Percentiles rank a stretch among this genome's conserved stretches.
These are phyloP conservation scores for Chloebia gouldiae DNA, from an alignment of 2,113 vertebrate species.

Conservation along the genomic window DNA sequence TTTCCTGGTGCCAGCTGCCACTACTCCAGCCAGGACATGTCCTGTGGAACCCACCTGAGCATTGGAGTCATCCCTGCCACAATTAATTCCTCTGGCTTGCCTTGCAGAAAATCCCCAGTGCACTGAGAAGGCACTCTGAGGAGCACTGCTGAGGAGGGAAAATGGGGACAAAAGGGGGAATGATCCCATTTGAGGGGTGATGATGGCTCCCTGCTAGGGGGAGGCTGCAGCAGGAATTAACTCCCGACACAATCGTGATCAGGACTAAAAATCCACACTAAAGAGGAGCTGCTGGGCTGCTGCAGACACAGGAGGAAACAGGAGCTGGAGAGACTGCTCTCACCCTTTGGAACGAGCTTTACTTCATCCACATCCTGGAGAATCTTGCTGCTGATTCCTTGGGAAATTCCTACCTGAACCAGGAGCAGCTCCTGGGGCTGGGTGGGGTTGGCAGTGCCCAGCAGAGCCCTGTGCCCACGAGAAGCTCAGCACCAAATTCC, in stretches of 20 bases:
- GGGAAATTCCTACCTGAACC: not conserved
- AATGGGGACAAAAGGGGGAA: constrained; percentile 3
- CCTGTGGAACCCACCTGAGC: not conserved
- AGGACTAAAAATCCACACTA: not conserved
- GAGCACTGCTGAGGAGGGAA: not conserved
- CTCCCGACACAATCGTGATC: not conserved
- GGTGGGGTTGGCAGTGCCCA: not conserved
- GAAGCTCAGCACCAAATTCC: not conserved
- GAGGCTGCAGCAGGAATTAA: not conserved
- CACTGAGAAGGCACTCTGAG: rapidly evolving
- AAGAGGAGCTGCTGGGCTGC: not conserved
- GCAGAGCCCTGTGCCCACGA: rapidly evolving
- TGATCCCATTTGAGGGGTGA: not conserved
- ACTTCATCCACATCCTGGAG: rapidly evolving
- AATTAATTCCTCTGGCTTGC: not conserved
- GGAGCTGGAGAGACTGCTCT: not conserved
- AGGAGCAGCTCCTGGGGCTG: not conserved
- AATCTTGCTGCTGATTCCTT: not conserved
- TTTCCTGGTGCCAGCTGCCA: not conserved
- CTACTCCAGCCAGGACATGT: no score
- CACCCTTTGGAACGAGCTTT: not conserved
- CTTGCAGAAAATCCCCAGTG: not conserved
- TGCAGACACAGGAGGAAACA: not conserved
- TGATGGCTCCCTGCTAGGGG: not conserved
- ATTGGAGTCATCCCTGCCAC: rapidly evolving